Percentiles rank a stretch among this genome's conserved stretches.
Conservation (phyloP, 2,113 vertebrate genomes). For the Paracanthobrama guichenoti region DNA sequence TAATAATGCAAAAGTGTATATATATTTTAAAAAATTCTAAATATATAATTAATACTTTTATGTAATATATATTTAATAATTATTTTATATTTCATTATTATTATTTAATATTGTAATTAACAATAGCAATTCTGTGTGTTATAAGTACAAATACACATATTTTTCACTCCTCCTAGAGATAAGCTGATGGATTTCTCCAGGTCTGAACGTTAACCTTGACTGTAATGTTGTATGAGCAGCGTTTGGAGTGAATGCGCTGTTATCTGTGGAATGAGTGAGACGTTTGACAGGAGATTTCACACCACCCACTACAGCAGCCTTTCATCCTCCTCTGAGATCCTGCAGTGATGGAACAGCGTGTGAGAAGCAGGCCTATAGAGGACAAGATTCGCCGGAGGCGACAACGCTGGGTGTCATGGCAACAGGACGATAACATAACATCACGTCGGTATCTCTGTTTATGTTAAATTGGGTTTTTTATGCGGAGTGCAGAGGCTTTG, state of each 20-base stretch:
- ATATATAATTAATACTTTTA: too few species aligned
- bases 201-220: not conserved
- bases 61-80: too few species aligned
- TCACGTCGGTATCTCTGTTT: not conserved
- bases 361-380: not conserved
- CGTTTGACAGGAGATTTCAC: slow-evolving; percentile 27
- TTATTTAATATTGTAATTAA: not conserved
- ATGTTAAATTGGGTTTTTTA: not conserved
- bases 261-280: not conserved
- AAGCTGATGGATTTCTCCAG: not conserved
- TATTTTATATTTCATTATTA: not conserved
- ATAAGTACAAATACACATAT: not conserved
- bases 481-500: not conserved
- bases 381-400: not conserved
- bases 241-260: not conserved
- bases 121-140: not conserved
- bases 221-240: not conserved
- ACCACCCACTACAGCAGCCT: slow-evolving; percentile 21
- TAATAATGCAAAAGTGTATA: too few species aligned
- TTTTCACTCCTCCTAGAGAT: not conserved
- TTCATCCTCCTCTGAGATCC: slow-evolving; percentile 8
- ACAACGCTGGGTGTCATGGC: not conserved
- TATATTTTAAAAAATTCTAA: too few species aligned
- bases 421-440: not conserved
- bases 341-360: not conserved